Percentiles rank a stretch among this genome's conserved stretches.
Evolutionary conservation across 2,888 invertebrate genomes (phyloP).

Genomic region (Hydriomena furcata): DNA sequence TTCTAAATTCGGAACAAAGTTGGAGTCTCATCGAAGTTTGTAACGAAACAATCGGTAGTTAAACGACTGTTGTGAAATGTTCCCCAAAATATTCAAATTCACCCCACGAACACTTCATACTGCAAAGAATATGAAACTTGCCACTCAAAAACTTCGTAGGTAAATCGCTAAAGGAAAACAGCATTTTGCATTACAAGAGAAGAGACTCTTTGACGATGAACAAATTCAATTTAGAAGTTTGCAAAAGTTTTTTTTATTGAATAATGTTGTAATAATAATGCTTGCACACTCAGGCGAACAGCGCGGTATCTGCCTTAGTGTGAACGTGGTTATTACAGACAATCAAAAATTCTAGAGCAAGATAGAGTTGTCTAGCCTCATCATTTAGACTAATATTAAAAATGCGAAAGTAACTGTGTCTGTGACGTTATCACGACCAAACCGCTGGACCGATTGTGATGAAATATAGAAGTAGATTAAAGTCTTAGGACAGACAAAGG

Average conservation of each 20-base stretch:
- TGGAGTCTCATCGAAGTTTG: not conserved
- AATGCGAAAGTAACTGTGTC: too few species aligned
- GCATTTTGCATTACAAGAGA: constrained; percentile 44
- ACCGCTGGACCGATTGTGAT: too few species aligned
- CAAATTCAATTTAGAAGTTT: constrained; percentile 40
- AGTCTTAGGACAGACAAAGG: too few species aligned
- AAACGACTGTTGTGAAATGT: not conserved
- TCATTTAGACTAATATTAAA: too few species aligned
- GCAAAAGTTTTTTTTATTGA: constrained; percentile 8
- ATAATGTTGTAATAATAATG: too few species aligned
- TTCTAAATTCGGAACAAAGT: not conserved
- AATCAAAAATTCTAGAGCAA: too few species aligned
- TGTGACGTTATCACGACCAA: too few species aligned
- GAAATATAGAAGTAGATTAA: too few species aligned
- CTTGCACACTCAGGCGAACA: too few species aligned
- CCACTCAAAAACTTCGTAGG: constrained; percentile 39
- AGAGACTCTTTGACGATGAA: constrained; percentile 37
- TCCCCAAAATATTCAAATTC: constrained; percentile 33
- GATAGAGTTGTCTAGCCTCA: too few species aligned
- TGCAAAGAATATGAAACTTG: constrained; percentile 39
- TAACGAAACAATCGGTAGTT: not conserved
- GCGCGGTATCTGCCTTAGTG: too few species aligned
- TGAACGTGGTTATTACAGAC: too few species aligned
- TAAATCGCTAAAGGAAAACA: constrained; percentile 35
- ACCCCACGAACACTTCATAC: constrained; percentile 7